Conservation (phyloP, 2,797 vertebrate genomes). For the Oryzias dopingdopingensis region DNA sequence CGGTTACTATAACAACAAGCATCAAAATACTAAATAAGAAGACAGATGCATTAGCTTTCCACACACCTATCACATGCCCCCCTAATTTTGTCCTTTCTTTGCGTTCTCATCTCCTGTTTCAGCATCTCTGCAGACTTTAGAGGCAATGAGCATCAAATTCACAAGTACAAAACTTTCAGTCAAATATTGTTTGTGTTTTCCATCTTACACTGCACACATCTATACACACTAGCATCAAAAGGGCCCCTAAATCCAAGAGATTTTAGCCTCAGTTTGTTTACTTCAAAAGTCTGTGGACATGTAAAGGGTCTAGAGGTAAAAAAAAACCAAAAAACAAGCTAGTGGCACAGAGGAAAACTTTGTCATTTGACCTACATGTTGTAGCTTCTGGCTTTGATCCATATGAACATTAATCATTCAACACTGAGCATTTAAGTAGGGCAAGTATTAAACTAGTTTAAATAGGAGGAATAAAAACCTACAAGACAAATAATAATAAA, state of each 20-base stretch:
- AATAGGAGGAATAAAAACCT: too few relatives aligned
- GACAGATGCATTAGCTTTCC: slow-evolving; percentile 25
- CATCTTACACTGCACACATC: slow-evolving; percentile 14
- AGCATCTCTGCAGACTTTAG: slow-evolving; percentile 2
- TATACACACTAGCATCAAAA: slow-evolving; percentile 8
- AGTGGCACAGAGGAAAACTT: too few relatives aligned
- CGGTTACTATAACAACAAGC: slow-evolving; percentile 51
- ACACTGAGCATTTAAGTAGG: too few relatives aligned
- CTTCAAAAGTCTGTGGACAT: too few relatives aligned
- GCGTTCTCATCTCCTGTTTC: slow-evolving; percentile 5
- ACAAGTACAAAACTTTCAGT: too few relatives aligned
- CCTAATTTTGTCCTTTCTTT: slow-evolving; percentile 34
- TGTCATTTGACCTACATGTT: too few relatives aligned
- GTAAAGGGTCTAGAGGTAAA: neutral
- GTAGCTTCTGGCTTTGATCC: too few relatives aligned
- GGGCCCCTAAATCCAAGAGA: too few relatives aligned
- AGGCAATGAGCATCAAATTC: slow-evolving; percentile 46
- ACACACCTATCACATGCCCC: slow-evolving; percentile 14
- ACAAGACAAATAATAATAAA: too few relatives aligned
- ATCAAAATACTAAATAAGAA: slow-evolving; percentile 49
- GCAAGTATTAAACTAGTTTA: too few relatives aligned
- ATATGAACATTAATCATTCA: too few relatives aligned
- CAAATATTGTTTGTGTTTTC: slow-evolving; percentile 18
- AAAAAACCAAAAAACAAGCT: neutral
- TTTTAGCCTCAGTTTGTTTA: too few relatives aligned